A percentile compares a stretch with the other conserved stretches of the same genome.
Evolutionary conservation across 2,113 vertebrate species (phyloP).

Genomic region (Centropus bengalensis): DNA sequence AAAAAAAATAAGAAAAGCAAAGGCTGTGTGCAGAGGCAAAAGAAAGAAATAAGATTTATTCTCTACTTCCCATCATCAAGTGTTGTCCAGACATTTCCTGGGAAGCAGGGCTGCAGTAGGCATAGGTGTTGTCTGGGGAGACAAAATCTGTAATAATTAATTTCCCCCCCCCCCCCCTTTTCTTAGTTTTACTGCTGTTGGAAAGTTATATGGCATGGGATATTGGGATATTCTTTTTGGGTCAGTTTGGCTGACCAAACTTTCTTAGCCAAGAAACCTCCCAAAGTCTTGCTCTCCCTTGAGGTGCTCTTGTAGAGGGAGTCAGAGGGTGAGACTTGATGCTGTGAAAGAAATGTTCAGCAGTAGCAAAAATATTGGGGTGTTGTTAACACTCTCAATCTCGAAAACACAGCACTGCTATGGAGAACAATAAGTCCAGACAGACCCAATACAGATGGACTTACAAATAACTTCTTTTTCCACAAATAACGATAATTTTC

Average conservation of each 20-base stretch:
- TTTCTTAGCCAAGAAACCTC: neutral
- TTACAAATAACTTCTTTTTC: neutral
- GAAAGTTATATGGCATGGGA: rapidly evolving
- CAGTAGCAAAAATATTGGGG: neutral
- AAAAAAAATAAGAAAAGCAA: neutral
- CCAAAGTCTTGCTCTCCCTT: neutral
- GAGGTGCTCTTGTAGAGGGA: no score
- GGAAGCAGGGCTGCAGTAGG: neutral
- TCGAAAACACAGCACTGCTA: neutral
- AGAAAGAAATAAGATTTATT: neutral
- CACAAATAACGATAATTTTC: neutral
- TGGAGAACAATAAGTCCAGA: neutral
- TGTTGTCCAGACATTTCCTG: neutral
- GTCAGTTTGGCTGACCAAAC: neutral
- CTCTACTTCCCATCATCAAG: neutral
- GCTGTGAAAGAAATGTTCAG: neutral
- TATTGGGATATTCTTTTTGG: neutral
- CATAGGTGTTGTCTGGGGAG: rapidly evolving
- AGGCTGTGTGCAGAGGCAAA: no score
- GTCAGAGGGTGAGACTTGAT: neutral
- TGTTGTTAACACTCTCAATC: neutral
- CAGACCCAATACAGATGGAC: neutral
- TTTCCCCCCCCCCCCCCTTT: rapidly evolving
- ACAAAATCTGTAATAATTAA: neutral
- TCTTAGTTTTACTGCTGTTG: neutral